A percentile compares a stretch with the other conserved stretches of the same genome.
Conservation (phyloP, 2,113 vertebrate species). For the Etia nguti region DNA sequence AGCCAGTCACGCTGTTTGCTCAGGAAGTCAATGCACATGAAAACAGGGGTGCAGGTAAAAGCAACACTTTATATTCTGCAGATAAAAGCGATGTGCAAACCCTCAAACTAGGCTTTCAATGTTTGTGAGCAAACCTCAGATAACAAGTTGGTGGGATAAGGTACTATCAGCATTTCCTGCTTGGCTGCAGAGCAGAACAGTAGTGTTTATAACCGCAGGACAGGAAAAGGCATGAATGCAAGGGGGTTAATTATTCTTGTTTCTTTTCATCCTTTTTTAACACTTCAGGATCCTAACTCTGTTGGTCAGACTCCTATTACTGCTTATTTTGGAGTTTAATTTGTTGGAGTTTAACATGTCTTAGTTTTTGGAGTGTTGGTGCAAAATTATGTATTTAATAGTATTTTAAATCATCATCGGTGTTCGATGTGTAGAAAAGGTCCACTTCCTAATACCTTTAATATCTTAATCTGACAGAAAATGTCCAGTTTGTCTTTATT, state of each 20-base stretch:
- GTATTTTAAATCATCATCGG: rapidly evolving
- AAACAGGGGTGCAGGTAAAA: background rate
- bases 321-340: background rate
- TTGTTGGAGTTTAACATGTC: background rate
- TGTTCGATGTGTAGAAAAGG: rapidly evolving
- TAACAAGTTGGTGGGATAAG: background rate
- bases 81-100: background rate
- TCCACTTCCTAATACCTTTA: background rate
- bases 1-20: background rate
- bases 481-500: background rate
- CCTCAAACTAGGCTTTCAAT: background rate
- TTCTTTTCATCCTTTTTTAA: background rate
- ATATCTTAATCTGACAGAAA: background rate
- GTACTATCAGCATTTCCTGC: background rate
- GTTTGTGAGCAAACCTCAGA: background rate
- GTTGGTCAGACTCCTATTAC: background rate
- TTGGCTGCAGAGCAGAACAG: background rate
- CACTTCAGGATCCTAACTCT: background rate
- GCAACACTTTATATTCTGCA: background rate
- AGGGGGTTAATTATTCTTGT: background rate
- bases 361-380: background rate
- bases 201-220: background rate
- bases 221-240: background rate
- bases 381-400: background rate
- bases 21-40: background rate